Conservation (phyloP, 2,113 vertebrate species). For the Eulemur macaco region DNA sequence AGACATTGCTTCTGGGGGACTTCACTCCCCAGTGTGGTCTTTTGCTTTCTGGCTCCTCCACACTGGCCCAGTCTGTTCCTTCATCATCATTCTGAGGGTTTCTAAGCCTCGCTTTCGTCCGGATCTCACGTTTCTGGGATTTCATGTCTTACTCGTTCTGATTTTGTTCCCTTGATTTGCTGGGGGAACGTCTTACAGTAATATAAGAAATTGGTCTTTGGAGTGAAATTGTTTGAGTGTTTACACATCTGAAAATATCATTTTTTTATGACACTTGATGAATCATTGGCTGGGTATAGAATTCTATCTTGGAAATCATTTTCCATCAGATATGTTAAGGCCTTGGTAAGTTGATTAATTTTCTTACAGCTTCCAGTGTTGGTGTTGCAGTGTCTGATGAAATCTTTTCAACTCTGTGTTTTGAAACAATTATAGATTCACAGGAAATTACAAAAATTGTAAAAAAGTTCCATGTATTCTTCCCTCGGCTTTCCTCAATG, state of each 20-base stretch:
- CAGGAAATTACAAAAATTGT: not conserved
- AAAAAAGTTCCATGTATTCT: not conserved
- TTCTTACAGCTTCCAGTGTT: not conserved
- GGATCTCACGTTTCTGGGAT: not conserved
- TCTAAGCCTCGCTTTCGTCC: not conserved
- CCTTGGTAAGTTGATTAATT: not conserved
- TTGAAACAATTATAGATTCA: constrained; percentile 1
- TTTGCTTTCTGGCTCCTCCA: not conserved
- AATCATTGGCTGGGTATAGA: not conserved
- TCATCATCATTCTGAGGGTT: not conserved
- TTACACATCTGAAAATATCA: not conserved
- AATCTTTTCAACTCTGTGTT: not conserved
- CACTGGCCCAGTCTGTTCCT: not conserved
- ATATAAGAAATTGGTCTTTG: not conserved
- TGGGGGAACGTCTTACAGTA: not conserved
- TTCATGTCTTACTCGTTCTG: not conserved
- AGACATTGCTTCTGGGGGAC: not conserved
- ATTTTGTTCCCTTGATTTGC: not conserved
- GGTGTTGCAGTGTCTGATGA: not conserved
- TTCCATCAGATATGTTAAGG: not conserved
- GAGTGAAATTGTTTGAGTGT: not conserved
- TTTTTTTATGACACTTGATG: not conserved
- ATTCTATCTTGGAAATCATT: not conserved
- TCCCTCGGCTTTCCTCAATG: not conserved
- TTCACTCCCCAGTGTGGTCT: not conserved